Evolutionary conservation across 2,113 vertebrate genomes (phyloP).

Genomic region (Bungarus multicinctus): DNA sequence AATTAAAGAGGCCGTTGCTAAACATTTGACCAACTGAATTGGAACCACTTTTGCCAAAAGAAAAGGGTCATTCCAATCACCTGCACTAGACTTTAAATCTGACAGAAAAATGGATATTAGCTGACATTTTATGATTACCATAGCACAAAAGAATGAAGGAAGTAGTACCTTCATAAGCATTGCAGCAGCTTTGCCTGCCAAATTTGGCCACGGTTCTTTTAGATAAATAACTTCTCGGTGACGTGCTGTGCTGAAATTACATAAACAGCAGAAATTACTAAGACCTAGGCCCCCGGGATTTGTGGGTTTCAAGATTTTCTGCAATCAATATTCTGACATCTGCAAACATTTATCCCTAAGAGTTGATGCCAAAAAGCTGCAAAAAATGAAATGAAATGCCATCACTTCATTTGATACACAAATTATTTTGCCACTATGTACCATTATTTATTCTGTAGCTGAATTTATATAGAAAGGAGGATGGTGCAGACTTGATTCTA

Average conservation of each 20-base stretch:
- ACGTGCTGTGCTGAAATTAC: conserved; percentile 71
- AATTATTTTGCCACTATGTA: conserved; percentile 64
- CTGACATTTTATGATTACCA: conserved; percentile 48
- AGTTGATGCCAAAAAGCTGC: conserved; percentile 67
- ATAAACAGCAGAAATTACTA: conserved; percentile 81
- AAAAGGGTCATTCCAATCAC: neutral
- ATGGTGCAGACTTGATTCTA: neutral
- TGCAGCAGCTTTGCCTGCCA: conserved; percentile 65
- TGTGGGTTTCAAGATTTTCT: conserved; percentile 70
- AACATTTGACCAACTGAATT: neutral
- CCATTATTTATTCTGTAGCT: conserved; percentile 59
- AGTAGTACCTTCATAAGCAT: conserved; percentile 71
- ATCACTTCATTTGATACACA: conserved; percentile 62
- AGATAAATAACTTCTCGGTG: conserved; percentile 79
- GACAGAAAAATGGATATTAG: conserved; percentile 44
- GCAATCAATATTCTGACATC: conserved; percentile 74
- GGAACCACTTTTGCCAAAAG: neutral
- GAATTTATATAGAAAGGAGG: conserved; percentile 67
- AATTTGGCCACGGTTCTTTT: conserved; percentile 70
- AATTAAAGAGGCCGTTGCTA: neutral
- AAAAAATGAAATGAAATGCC: conserved; percentile 45
- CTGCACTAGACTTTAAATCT: neutral
- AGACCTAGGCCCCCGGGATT: conserved; percentile 61
- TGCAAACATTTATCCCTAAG: conserved; percentile 69
- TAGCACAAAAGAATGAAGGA: conserved; percentile 55